Percentiles rank a stretch among this genome's conserved stretches.
Evolutionary conservation across 1,140 invertebrate genomes (phyloP).

Genomic region (Nixonia krombeini): DNA sequence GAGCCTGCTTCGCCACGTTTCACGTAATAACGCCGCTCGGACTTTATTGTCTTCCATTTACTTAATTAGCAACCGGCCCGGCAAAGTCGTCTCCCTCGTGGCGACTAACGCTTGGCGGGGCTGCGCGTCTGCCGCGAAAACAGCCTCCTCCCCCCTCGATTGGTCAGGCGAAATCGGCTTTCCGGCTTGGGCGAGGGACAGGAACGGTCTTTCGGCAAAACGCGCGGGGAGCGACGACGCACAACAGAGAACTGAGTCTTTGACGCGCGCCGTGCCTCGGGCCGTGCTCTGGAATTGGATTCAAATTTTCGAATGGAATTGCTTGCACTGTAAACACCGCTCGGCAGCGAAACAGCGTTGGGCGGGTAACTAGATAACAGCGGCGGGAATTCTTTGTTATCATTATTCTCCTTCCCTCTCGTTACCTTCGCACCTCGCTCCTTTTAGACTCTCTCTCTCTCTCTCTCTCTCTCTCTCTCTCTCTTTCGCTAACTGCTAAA

Average conservation of each 20-base stretch:
- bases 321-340: conserved; percentile 60
- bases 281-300: conserved; percentile 54
- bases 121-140: conserved; percentile 23
- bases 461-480: not conserved
- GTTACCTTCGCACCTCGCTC: not conserved
- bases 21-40: conserved; percentile 20
- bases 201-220: conserved; percentile 13
- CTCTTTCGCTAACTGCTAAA: no score
- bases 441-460: not conserved
- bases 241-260: conserved; percentile 19
- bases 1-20: conserved; percentile 24
- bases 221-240: conserved; percentile 39
- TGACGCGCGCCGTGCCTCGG: conserved; percentile 24
- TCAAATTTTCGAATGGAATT: conserved; percentile 59
- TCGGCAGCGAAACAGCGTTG: conserved; percentile 37
- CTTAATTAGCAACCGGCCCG: conserved; percentile 48
- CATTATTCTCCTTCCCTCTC: not conserved
- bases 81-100: conserved; percentile 25
- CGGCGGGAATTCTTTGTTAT: conserved; percentile 2
- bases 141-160: no score
- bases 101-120: conserved; percentile 38
- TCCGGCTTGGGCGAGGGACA: conserved; percentile 20
- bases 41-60: conserved; percentile 55
- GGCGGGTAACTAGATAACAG: no score
- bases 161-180: conserved; percentile 22